phyloP scores from a whole-genome alignment of 2,797 vertebrate genomes.

The Zalophus californianus region DNA sequence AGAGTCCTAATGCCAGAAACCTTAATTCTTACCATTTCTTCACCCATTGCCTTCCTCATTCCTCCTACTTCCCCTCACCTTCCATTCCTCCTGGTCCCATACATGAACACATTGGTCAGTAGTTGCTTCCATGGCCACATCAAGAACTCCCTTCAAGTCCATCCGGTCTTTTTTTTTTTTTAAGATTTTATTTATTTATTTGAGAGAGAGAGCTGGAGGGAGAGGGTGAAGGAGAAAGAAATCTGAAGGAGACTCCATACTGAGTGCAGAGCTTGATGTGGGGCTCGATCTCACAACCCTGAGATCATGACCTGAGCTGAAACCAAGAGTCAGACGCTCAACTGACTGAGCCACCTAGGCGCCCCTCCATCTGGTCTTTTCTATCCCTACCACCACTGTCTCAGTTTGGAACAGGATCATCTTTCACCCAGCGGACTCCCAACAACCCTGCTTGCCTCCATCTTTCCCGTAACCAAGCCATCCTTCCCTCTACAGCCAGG shows the following conservation, averaged over 20 bases:
- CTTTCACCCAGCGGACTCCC: not conserved
- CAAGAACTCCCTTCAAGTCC: not conserved
- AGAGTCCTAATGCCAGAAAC: not conserved
- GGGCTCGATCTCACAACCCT: not conserved
- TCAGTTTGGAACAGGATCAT: not conserved
- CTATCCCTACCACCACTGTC: not conserved
- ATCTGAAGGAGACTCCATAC: not conserved
- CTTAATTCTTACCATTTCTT: not conserved
- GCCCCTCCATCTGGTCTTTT: not conserved
- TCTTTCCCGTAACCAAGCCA: not conserved
- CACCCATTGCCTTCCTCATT: not conserved
- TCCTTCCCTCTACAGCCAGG: not conserved
- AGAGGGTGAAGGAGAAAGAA: not conserved
- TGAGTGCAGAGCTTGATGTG: not conserved
- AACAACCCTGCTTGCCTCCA: accelerated
- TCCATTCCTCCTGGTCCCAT: not conserved
- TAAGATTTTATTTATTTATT: not conserved
- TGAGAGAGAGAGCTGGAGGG: not conserved
- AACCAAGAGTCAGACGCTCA: not conserved
- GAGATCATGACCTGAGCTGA: not conserved
- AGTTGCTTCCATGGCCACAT: not conserved
- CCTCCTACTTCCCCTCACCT: not conserved
- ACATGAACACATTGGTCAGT: accelerated
- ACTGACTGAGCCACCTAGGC: not conserved
- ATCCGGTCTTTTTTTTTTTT: not conserved